Evolutionary conservation across 37 sponge, comb jelly and placozoan genomes (phyloP).

Genomic region (Halisarca cf. caerulea): DNA sequence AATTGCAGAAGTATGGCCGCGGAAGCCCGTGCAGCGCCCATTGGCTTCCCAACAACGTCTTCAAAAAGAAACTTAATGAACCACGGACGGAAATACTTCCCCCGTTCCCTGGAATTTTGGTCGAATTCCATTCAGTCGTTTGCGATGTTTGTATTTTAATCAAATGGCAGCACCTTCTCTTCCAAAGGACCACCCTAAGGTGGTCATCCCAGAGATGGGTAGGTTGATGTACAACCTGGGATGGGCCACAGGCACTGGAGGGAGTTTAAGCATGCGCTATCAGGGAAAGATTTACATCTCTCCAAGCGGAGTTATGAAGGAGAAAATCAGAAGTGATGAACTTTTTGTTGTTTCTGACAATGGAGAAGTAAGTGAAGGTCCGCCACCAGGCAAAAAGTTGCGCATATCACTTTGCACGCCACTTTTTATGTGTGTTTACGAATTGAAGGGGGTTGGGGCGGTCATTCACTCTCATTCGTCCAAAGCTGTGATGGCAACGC

Average conservation of each 20-base stretch:
- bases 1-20: too few relatives aligned
- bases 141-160: too few relatives aligned
- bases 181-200: conserved; percentile 49
- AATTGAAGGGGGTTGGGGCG: conserved; percentile 60
- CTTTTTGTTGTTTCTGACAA: conserved; percentile 53
- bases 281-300: conserved; percentile 67
- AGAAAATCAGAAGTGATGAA: conserved; percentile 74
- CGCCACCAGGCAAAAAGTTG: conserved; percentile 47
- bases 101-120: too few relatives aligned
- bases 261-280: conserved; percentile 60
- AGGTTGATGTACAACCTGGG: conserved; percentile 64
- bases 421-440: conserved; percentile 73
- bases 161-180: too few relatives aligned
- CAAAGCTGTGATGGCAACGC: conserved; percentile 72
- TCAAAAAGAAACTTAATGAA: too few relatives aligned
- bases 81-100: too few relatives aligned
- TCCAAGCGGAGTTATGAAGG: conserved; percentile 85
- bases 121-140: too few relatives aligned
- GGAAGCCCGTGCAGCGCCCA: too few relatives aligned
- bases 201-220: conserved; percentile 67
- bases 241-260: conserved; percentile 79
- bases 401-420: conserved; percentile 73
- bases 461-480: conserved; percentile 85
- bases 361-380: conserved; percentile 41
- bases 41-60: too few relatives aligned